Conservation (phyloP, 2,888 invertebrate genomes). For the Hipparchia sbordonii region DNA sequence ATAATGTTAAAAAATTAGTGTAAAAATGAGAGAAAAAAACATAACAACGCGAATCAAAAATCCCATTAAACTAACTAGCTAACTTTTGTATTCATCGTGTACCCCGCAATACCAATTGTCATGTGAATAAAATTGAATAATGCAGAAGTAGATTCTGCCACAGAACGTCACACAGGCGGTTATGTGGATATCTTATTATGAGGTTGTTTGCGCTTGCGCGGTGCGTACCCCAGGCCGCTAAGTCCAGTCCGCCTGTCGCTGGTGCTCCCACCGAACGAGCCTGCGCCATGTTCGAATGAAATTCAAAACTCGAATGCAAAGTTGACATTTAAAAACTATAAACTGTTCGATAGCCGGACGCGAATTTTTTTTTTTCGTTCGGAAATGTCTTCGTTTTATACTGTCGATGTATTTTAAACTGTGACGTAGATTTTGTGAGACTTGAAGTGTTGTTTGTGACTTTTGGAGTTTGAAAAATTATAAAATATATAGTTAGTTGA, state of each 20-base stretch:
- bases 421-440: constrained; percentile 25
- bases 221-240: constrained; percentile 50
- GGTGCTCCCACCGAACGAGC: constrained; percentile 61
- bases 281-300: constrained; percentile 57
- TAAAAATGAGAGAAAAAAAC: background rate
- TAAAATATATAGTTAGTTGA: background rate
- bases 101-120: constrained; percentile 13
- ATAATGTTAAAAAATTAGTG: background rate
- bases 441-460: constrained; percentile 20
- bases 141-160: constrained; percentile 75
- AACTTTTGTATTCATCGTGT: background rate
- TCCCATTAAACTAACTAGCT: background rate
- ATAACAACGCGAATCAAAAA: background rate
- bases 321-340: constrained; percentile 44
- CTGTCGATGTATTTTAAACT: constrained; percentile 21
- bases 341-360: constrained; percentile 13
- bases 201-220: constrained; percentile 73
- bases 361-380: constrained; percentile 15
- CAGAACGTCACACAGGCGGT: constrained; percentile 76
- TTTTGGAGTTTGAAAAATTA: background rate
- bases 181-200: constrained; percentile 80
- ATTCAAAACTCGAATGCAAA: constrained; percentile 55
- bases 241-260: constrained; percentile 71
- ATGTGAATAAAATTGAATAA: constrained; percentile 66
- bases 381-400: constrained; percentile 22